Conservation (phyloP, 1,140 invertebrate genomes). For the Drosophila nigrodunni region DNA sequence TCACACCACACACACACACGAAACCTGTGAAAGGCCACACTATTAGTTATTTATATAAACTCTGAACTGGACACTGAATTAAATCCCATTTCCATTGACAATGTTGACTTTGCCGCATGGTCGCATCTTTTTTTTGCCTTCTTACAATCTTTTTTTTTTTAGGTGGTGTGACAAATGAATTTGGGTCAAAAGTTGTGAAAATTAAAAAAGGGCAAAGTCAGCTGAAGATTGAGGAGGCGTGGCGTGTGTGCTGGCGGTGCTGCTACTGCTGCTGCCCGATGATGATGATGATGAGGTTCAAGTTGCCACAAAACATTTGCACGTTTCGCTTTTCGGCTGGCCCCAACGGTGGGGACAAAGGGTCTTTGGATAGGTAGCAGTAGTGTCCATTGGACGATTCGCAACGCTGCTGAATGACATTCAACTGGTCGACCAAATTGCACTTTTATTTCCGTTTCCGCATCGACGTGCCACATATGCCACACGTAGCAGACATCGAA, state of each 20-base stretch:
- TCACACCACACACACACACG: neutral
- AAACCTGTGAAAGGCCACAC: conserved; percentile 31
- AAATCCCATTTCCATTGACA: conserved; percentile 2
- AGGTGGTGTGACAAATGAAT: conserved; percentile 74
- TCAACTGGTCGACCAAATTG: conserved; percentile 74
- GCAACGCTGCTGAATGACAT: conserved; percentile 67
- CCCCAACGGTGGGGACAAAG: conserved; percentile 21
- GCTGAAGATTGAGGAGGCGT: neutral
- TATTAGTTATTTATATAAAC: conserved; percentile 76
- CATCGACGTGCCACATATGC: conserved; percentile 51
- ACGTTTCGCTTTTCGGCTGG: conserved; percentile 21
- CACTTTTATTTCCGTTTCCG: conserved; percentile 76
- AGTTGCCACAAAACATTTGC: conserved; percentile 56
- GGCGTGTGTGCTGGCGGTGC: neutral
- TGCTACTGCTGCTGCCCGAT: neutral
- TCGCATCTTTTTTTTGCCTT: conserved; percentile 8
- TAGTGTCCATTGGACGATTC: conserved; percentile 50
- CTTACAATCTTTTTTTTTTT: conserved; percentile 5
- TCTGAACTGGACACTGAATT: conserved; percentile 21
- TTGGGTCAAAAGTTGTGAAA: conserved; percentile 80
- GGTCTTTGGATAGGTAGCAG: conserved; percentile 1
- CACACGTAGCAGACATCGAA: conserved; percentile 19
- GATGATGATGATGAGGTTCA: conserved; percentile 19
- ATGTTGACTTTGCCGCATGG: conserved; percentile 53
- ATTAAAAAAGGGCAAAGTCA: conserved; percentile 55